phyloP scores from a whole-genome alignment of 2,113 vertebrate species.

The Oreochromis tanganicae region DNA sequence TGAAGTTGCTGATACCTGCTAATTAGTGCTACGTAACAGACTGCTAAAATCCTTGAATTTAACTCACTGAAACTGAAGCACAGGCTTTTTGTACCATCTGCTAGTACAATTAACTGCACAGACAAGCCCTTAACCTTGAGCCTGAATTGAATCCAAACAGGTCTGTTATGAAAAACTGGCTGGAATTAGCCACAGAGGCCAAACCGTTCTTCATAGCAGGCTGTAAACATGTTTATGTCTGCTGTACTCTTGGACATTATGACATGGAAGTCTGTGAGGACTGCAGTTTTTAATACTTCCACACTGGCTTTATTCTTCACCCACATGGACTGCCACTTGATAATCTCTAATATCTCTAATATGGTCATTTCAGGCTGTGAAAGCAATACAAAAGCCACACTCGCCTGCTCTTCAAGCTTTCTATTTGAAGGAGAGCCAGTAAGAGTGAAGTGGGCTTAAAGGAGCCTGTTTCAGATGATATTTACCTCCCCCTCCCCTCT shows the following conservation, averaged over 20 bases:
- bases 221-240: neutral
- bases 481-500: neutral
- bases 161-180: neutral
- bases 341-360: neutral
- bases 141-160: neutral
- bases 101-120: neutral
- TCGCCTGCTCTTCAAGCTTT: neutral
- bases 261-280: neutral
- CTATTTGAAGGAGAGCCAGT: neutral
- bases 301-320: neutral
- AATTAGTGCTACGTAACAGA: neutral
- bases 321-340: neutral
- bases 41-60: neutral
- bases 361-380: neutral
- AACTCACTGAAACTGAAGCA: neutral
- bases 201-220: neutral
- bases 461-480: neutral
- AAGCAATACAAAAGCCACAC: neutral
- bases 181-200: neutral
- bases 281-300: neutral
- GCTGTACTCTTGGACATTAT: neutral
- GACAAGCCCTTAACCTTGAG: neutral
- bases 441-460: neutral
- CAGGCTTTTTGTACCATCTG: neutral
- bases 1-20: neutral